Conservation (phyloP, 92 coral and sea anemone species). For the Diadumene lineata region DNA sequence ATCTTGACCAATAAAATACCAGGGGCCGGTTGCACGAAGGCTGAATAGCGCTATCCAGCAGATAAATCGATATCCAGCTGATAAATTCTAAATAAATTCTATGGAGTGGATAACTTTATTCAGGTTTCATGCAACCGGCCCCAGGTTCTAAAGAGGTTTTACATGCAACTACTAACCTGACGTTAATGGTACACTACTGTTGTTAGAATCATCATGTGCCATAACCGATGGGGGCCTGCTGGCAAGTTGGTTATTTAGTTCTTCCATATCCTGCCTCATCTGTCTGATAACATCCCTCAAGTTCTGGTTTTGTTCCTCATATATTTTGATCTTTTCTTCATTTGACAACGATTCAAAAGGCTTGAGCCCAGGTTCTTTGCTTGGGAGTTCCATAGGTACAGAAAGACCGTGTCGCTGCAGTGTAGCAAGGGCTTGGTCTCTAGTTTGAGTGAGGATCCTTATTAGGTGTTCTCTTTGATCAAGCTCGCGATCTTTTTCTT, state of each 20-base stretch:
- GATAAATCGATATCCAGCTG: too few relatives aligned
- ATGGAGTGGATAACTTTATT: too few relatives aligned
- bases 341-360: conserved; percentile 25
- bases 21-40: too few relatives aligned
- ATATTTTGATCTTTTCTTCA: conserved; percentile 40
- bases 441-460: conserved; percentile 76
- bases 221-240: conserved; percentile 67
- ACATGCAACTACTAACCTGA: conserved; percentile 54
- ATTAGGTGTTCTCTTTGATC: conserved; percentile 78
- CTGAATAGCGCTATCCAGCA: too few relatives aligned
- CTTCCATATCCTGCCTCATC: conserved; percentile 96
- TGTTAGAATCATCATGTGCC: conserved; percentile 40
- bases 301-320: conserved; percentile 68
- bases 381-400: conserved; percentile 79
- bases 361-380: conserved; percentile 44
- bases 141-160: too few relatives aligned
- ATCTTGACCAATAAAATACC: too few relatives aligned
- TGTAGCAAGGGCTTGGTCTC: conserved; percentile 86
- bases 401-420: conserved; percentile 94
- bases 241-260: conserved; percentile 74
- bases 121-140: too few relatives aligned
- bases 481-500: conserved; percentile 76
- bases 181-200: conserved; percentile 66
- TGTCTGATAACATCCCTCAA: conserved; percentile 83
- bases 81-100: too few relatives aligned